phyloP scores from a whole-genome alignment of 1,140 invertebrate species.

The Rhopalosiphum padi region DNA sequence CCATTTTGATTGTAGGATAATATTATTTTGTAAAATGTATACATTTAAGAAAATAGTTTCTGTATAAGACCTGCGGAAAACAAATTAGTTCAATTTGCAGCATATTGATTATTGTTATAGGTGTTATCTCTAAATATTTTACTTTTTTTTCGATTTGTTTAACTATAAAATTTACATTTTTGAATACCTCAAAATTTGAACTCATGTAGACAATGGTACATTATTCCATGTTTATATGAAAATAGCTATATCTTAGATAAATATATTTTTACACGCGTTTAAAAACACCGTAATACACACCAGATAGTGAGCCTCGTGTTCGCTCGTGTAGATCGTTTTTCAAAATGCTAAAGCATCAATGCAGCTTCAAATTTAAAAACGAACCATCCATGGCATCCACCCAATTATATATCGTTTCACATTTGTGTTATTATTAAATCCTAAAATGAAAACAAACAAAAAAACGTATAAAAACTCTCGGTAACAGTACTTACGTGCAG shows the following conservation, averaged over 20 bases:
- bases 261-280: background rate
- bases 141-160: too few relatives aligned
- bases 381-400: background rate
- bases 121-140: background rate
- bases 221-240: background rate
- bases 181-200: too few relatives aligned
- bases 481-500: background rate
- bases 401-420: background rate
- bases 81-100: too few relatives aligned
- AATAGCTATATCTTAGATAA: background rate
- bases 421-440: conserved; percentile 3
- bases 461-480: background rate
- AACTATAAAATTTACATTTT: background rate
- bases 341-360: background rate
- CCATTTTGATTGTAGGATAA: too few relatives aligned
- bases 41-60: too few relatives aligned
- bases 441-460: background rate
- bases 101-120: too few relatives aligned
- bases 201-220: background rate
- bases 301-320: background rate
- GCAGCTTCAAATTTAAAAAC: background rate
- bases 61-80: too few relatives aligned
- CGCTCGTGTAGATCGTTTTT: background rate
- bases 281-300: background rate
- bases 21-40: too few relatives aligned